Conservation (phyloP, 2,797 vertebrate species). For the Gallinago stenura region DNA sequence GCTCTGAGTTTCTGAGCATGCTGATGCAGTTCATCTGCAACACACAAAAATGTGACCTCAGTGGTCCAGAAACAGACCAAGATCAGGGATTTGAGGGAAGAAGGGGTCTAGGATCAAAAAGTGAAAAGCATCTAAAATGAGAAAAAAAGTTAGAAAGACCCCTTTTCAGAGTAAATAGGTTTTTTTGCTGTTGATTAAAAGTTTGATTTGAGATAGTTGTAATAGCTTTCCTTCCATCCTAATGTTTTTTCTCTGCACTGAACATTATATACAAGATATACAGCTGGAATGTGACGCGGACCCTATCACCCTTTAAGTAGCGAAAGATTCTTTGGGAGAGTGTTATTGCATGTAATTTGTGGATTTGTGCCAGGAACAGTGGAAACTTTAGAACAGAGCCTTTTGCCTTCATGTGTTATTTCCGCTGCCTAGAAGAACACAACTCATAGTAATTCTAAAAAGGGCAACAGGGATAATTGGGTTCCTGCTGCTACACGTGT, state of each 20-base stretch:
- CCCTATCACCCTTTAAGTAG: neutral
- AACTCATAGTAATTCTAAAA: slow-evolving; percentile 39
- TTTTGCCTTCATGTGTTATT: slow-evolving; percentile 41
- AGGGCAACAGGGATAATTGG: slow-evolving; percentile 57
- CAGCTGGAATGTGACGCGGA: neutral
- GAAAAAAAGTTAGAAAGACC: neutral
- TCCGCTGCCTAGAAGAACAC: slow-evolving; percentile 35
- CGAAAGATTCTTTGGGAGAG: neutral
- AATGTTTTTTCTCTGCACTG: neutral
- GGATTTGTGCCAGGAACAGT: slow-evolving; percentile 8
- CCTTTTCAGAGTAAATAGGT: neutral
- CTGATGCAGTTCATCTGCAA: neutral
- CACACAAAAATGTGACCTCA: neutral
- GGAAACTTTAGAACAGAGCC: neutral
- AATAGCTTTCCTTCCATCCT: neutral
- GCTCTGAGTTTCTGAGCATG: neutral
- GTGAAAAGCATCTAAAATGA: neutral
- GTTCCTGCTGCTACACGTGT: slow-evolving; percentile 51
- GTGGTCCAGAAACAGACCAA: neutral
- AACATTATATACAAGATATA: neutral
- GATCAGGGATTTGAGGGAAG: neutral
- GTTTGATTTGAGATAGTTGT: neutral
- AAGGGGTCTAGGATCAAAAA: neutral
- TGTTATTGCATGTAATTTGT: neutral
- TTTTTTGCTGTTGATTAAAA: neutral